phyloP scores from a whole-genome alignment of 1,140 invertebrate genomes.

The Drosophila neocordata region DNA sequence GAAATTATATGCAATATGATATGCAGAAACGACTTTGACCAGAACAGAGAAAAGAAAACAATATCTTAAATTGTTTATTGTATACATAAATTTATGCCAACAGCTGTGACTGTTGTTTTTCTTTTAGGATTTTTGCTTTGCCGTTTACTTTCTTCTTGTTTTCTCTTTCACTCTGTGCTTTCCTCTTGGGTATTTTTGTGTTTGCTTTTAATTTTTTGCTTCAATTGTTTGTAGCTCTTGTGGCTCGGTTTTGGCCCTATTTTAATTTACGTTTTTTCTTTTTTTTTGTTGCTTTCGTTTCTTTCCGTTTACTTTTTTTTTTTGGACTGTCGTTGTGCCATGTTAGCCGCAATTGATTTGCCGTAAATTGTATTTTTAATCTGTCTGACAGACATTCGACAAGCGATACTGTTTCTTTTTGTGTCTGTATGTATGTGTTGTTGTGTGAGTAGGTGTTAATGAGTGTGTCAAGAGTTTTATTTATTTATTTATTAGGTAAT shows the following conservation, averaged over 20 bases:
- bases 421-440: background rate
- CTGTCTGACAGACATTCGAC: constrained; percentile 58
- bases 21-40: background rate
- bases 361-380: constrained; percentile 79
- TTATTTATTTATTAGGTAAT: constrained; percentile 59
- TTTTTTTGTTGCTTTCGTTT: constrained; percentile 17
- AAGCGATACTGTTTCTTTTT: constrained; percentile 32
- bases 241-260: constrained; percentile 27
- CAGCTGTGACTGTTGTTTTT: constrained; percentile 61
- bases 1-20: too few relatives aligned
- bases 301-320: constrained; percentile 27
- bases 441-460: constrained; percentile 39
- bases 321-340: constrained; percentile 47
- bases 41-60: background rate
- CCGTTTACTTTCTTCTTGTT: constrained; percentile 7
- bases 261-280: constrained; percentile 58
- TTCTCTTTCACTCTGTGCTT: constrained; percentile 17
- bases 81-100: constrained; percentile 74
- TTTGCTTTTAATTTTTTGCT: constrained; percentile 78
- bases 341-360: constrained; percentile 77
- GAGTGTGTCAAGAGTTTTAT: constrained; percentile 58
- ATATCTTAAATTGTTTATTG: constrained; percentile 67
- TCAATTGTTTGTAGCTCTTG: constrained; percentile 49
- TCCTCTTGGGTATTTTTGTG: constrained; percentile 28
- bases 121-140: constrained; percentile 6